Percentiles rank a stretch among this genome's conserved stretches.
Evolutionary conservation across 1,140 invertebrate genomes (phyloP).

Genomic region (Muscidifurax raptorellus): DNA sequence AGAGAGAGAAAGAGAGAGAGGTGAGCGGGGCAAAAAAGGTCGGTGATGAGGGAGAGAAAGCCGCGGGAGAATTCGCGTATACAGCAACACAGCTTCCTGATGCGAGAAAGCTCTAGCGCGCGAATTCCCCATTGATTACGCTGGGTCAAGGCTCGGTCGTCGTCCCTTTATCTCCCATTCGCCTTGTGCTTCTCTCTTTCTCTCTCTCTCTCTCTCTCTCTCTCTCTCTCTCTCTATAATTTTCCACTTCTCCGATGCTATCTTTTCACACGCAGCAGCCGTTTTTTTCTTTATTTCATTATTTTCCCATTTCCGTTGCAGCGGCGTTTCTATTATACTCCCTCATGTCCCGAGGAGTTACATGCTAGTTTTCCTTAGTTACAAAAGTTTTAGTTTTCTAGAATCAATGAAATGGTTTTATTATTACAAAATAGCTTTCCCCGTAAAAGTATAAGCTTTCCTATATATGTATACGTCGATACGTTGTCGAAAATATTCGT

Average conservation of each 20-base stretch:
- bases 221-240: constrained; percentile 30
- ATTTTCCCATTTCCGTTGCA: constrained; percentile 31
- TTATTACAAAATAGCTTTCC: no score
- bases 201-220: neutral
- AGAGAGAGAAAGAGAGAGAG: neutral
- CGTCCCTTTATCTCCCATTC: neutral
- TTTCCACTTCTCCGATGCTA: constrained; percentile 14
- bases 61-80: constrained; percentile 20
- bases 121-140: constrained; percentile 47
- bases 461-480: no score
- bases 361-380: no score
- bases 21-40: neutral
- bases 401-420: no score
- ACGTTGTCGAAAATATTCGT: no score
- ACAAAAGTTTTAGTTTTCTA: no score
- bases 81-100: neutral
- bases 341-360: neutral
- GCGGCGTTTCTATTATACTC: constrained; percentile 1
- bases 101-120: neutral
- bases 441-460: no score
- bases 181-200: neutral
- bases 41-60: neutral
- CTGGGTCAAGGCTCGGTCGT: constrained; percentile 18
- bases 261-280: constrained; percentile 8
- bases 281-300: constrained; percentile 47